Evolutionary conservation across 2,113 vertebrate species (phyloP), one percentile per base, ranked within the genome.

Genomic region (Himantopus leucocephalus): DNA sequence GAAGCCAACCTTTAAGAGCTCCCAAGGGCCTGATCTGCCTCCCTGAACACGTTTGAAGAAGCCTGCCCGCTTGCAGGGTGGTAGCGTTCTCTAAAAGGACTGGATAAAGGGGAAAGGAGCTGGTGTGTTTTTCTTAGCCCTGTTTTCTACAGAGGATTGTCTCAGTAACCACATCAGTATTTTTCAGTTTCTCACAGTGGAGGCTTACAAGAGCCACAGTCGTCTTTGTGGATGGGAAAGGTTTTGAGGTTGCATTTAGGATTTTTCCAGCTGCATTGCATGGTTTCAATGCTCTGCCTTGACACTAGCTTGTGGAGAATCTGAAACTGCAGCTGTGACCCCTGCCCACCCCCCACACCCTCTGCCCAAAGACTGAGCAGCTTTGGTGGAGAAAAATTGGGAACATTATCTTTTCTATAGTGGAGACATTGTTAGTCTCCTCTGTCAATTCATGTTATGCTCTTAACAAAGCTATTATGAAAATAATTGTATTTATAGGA

Each of bases 201-300:
- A 77, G 41, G 52, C 63, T 75, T 71, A 64, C 10, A 82, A 96
- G 66, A 88, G 81, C 71, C 3, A 1, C 73, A 72, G 80, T 85
- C 45, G 2, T 94, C 71, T 85, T 39, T 71, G 80, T 59, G 94
- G 81, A 64, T 55, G 32, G 75, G 89, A 79, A 78, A 77, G 91
- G 71, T 96, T 96, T 92, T 91, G 89, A 80, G 94, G 93, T 92
- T 88, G 77, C 90, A 18, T 85, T 90, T 92, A 76, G 93, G 91
- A 85, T 73, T 90, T 88, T 95, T 96, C 93, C 89, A 91, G 81
- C 92, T 94, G 94, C 24, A 1, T 50, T 90, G 45, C 32, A 10
- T 63, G 77, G 63, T 87, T 94, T 97, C 84, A 92, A 1, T 91
- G 74, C 84, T 90, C 62, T 94, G 89, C 62, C 55, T 95, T 95